Conservation (phyloP, 2,888 invertebrate species). For the Cosmorhoe ocellata region DNA sequence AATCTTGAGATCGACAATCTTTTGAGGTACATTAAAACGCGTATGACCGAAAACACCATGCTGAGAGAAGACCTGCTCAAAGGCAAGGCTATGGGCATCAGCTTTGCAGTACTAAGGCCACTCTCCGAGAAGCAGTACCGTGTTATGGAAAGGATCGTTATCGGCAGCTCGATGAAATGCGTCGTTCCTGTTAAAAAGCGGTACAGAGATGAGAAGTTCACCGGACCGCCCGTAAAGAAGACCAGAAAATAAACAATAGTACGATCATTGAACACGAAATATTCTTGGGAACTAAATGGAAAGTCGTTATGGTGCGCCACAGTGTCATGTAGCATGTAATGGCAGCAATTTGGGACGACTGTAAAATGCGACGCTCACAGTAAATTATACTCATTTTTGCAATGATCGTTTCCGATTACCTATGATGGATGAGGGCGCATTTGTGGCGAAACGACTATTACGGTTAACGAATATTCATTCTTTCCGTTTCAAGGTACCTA, state of each 20-base stretch:
- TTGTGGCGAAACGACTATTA: conserved; percentile 53
- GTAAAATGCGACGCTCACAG: conserved; percentile 65
- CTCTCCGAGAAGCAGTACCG: conserved; percentile 65
- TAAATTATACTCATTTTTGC: conserved; percentile 75
- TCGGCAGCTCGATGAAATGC: conserved; percentile 53
- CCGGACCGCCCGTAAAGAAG: conserved; percentile 54
- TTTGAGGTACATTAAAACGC: conserved; percentile 60
- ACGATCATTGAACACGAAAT: conserved; percentile 42
- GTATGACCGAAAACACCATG: conserved; percentile 53
- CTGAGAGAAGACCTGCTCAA: conserved; percentile 63
- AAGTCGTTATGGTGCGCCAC: conserved; percentile 60
- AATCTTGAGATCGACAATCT: conserved; percentile 60
- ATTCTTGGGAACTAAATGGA: conserved; percentile 48
- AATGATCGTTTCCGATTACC: conserved; percentile 78
- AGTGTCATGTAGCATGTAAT: conserved; percentile 68
- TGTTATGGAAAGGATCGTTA: conserved; percentile 62
- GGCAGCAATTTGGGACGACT: conserved; percentile 68
- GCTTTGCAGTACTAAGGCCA: conserved; percentile 63
- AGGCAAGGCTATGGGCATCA: conserved; percentile 65
- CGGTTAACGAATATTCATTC: conserved; percentile 44
- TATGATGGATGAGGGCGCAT: conserved; percentile 63
- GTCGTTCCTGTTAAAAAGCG: conserved; percentile 51
- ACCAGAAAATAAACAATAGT: conserved; percentile 46
- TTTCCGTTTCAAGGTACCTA: conserved; percentile 31
- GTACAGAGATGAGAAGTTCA: conserved; percentile 53